Evolutionary conservation across 2,113 vertebrate genomes (phyloP).

Genomic region (Sceloporus tristichus): DNA sequence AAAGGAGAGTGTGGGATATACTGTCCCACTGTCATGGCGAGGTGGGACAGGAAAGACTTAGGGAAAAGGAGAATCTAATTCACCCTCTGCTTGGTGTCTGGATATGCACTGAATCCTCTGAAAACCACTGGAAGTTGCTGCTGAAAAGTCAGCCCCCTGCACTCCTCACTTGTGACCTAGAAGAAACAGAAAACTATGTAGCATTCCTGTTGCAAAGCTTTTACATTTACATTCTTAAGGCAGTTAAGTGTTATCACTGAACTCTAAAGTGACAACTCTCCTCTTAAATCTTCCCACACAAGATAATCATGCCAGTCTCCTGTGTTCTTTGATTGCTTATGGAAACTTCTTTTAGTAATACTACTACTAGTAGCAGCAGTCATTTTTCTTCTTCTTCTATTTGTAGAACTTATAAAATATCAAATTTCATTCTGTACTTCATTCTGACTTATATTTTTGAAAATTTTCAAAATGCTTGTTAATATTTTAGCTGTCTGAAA

Average conservation of each 20-base stretch:
- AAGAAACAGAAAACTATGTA: background rate
- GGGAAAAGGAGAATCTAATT: background rate
- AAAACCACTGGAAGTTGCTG: background rate
- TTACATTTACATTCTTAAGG: background rate
- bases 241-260: background rate
- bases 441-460: background rate
- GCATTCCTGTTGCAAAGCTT: background rate
- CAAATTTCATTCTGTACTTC: background rate
- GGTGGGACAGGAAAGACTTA: background rate
- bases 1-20: too few species aligned
- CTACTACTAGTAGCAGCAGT: too few species aligned
- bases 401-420: background rate
- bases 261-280: background rate
- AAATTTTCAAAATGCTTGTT: background rate
- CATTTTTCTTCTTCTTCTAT: background rate
- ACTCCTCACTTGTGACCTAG: background rate
- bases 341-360: background rate
- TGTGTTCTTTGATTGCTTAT: background rate
- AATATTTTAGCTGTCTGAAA: background rate
- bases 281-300: background rate
- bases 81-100: background rate
- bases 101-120: background rate
- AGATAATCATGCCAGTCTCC: background rate
- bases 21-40: background rate
- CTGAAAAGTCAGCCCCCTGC: background rate